A percentile compares a stretch with the other conserved stretches of the same genome.
Conservation (phyloP, 1,140 invertebrate species). For the Zaprionus ghesquierei region DNA sequence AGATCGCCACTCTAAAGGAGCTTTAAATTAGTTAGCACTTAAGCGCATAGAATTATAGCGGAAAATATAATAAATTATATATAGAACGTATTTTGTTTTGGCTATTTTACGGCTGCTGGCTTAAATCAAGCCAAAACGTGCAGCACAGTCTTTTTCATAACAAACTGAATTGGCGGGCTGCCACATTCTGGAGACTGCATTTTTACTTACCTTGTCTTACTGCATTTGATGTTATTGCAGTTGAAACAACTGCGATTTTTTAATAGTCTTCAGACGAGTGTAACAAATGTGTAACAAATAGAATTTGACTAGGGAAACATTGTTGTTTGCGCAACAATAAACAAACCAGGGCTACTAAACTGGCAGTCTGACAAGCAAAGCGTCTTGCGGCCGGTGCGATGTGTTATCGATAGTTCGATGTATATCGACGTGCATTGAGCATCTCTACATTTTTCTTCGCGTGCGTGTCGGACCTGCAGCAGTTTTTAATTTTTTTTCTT, state of each 20-base stretch:
- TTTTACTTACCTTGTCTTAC: constrained; percentile 16
- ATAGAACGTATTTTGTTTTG: neutral
- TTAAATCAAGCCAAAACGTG: neutral
- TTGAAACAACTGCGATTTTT: neutral
- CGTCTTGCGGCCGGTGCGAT: neutral
- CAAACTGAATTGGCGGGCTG: neutral
- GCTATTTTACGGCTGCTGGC: neutral
- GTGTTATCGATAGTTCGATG: constrained; percentile 5
- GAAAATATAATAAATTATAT: constrained; percentile 10
- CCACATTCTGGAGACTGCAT: neutral
- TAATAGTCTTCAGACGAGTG: neutral
- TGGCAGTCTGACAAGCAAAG: neutral
- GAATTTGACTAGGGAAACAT: constrained; percentile 12
- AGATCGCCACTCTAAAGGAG: constrained; percentile 45
- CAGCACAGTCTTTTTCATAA: neutral
- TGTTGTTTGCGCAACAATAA: constrained; percentile 38
- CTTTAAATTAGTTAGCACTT: constrained; percentile 55
- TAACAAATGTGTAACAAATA: neutral
- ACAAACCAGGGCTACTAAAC: constrained; percentile 9
- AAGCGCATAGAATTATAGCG: neutral
- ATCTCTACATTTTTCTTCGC: constrained; percentile 34
- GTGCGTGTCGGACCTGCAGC: constrained; percentile 23
- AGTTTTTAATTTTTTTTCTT: constrained; percentile 21
- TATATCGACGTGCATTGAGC: neutral
- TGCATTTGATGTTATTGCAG: constrained; percentile 15